These are phyloP conservation scores for Frieseomelitta varia DNA, from an alignment of 1,140 invertebrate species.

Conservation along the genomic window DNA sequence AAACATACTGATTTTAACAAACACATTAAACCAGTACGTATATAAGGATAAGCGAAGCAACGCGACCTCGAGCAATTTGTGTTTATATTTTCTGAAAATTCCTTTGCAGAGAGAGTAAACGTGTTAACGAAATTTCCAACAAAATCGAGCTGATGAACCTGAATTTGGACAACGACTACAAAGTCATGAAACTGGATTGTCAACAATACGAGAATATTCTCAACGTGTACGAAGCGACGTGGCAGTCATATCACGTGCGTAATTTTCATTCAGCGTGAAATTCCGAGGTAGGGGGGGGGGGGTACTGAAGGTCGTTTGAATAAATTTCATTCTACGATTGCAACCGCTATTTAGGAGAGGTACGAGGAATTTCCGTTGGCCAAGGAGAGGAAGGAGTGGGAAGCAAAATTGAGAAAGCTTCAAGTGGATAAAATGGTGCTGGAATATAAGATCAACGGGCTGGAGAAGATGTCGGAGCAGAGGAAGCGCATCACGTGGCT, in stretches of 20 bases:
- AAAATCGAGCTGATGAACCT: constrained; percentile 2
- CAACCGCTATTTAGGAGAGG: constrained; percentile 3
- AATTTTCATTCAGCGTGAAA: not conserved
- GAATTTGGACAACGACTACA: constrained; percentile 43
- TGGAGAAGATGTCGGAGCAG: constrained; percentile 5
- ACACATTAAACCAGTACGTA: constrained; percentile 35
- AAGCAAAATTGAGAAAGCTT: constrained; percentile 28
- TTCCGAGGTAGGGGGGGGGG: not conserved
- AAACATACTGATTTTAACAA: not conserved
- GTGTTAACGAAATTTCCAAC: not conserved
- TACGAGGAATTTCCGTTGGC: constrained; percentile 60
- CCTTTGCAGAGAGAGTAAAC: constrained; percentile 1
- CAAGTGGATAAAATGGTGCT: constrained; percentile 27
- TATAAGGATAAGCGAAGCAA: not conserved
- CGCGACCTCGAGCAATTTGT: not conserved
- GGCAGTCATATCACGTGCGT: constrained; percentile 48
- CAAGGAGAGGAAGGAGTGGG: constrained; percentile 3
- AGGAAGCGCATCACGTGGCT: constrained; percentile 29
- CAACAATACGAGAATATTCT: constrained; percentile 17
- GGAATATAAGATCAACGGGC: constrained; percentile 27
- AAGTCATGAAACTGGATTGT: not conserved
- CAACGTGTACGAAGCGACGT: constrained; percentile 29
- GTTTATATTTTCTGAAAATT: not conserved
- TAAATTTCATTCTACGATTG: not conserved
- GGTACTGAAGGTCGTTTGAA: not conserved